A percentile compares a stretch with the other conserved stretches of the same genome.
These are phyloP conservation scores for Acyrthosiphon pisum DNA, from an alignment of 1,140 invertebrate species.

Conservation along the genomic window DNA sequence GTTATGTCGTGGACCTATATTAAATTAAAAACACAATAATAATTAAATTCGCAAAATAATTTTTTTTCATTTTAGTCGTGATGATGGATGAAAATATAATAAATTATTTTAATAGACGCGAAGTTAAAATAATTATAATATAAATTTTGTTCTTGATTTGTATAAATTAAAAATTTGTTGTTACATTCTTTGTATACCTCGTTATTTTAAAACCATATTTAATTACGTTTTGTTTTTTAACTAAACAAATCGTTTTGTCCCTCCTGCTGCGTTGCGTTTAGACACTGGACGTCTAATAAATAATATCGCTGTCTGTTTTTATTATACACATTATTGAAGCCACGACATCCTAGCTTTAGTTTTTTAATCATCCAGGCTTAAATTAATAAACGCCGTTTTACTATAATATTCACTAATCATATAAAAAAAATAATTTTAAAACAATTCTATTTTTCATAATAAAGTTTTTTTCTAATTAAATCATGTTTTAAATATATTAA, in stretches of 20 bases:
- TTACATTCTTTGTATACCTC: not conserved
- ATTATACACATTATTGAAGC: conserved; percentile 7
- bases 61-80: not conserved
- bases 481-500: conserved; percentile 7
- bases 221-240: conserved; percentile 40
- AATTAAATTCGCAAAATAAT: not conserved
- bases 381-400: not conserved
- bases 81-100: not conserved
- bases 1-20: not conserved
- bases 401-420: not conserved
- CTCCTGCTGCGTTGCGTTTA: not conserved
- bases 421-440: not conserved
- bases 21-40: not conserved
- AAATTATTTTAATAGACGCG: not conserved
- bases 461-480: conserved; percentile 11
- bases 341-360: not conserved
- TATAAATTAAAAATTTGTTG: conserved; percentile 12
- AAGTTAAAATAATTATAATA: conserved; percentile 22
- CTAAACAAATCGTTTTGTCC: not conserved
- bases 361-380: not conserved
- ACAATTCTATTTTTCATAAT: not conserved
- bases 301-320: conserved; percentile 42
- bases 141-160: not conserved
- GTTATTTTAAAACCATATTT: conserved; percentile 21
- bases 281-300: conserved; percentile 19